A percentile compares a stretch with the other conserved stretches of the same genome.
Evolutionary conservation across 2,888 invertebrate species (phyloP).

Genomic region (Proisotoma minuta): DNA sequence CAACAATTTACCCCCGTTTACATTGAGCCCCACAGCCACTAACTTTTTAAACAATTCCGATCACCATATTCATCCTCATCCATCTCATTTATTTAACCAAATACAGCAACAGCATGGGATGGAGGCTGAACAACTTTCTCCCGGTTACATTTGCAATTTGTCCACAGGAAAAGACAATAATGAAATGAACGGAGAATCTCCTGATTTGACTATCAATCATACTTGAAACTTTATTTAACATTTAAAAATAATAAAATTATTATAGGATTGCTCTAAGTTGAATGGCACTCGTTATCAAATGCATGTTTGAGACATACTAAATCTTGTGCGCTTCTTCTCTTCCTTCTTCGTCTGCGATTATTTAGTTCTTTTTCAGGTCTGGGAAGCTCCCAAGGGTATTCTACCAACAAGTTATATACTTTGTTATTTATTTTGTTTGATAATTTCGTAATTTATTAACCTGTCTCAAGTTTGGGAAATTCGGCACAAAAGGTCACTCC

Average conservation of each 20-base stretch:
- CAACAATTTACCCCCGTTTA: slow-evolving; percentile 16
- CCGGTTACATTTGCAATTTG: neutral
- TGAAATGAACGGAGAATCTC: neutral
- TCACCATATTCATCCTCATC: slow-evolving; percentile 12
- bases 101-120: slow-evolving; percentile 4
- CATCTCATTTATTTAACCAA: neutral
- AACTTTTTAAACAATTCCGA: slow-evolving; percentile 14
- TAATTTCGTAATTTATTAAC: neutral
- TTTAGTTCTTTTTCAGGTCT: slow-evolving; percentile 21
- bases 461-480: slow-evolving; percentile 15
- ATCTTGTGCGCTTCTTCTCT: neutral
- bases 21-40: slow-evolving; percentile 19
- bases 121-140: slow-evolving; percentile 8
- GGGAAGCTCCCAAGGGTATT: slow-evolving; percentile 32
- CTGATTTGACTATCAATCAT: neutral
- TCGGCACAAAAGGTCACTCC: slow-evolving; percentile 30
- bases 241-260: neutral
- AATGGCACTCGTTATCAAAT: slow-evolving; percentile 3
- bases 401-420: neutral
- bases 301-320: neutral
- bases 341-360: slow-evolving; percentile 13
- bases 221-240: neutral
- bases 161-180: slow-evolving; percentile 1
- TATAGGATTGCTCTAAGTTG: neutral
- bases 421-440: neutral